Percentiles rank a stretch among this genome's conserved stretches.
Evolutionary conservation across 2,113 vertebrate species (phyloP).

Genomic region (Gavialis gangeticus): DNA sequence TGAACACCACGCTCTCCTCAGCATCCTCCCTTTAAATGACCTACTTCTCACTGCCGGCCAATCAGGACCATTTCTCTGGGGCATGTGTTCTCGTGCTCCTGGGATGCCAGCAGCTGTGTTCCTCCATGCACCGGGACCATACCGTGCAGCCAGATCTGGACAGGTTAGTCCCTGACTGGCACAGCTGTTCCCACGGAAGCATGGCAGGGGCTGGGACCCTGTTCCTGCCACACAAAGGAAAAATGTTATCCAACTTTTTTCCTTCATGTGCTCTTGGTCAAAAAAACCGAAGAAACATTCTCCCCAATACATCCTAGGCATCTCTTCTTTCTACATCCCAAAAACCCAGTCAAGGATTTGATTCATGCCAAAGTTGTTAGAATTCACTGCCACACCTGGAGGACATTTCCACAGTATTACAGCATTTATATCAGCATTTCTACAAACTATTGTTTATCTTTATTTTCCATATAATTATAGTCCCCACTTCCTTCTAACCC

Average conservation of each 20-base stretch:
- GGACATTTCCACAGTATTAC: neutral
- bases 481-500: neutral
- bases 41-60: no score
- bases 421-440: neutral
- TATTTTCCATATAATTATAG: neutral
- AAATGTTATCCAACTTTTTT: neutral
- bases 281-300: neutral
- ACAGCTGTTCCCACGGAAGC: no score
- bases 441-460: neutral
- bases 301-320: neutral
- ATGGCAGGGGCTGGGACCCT: no score
- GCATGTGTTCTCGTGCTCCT: no score
- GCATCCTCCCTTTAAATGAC: no score
- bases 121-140: no score
- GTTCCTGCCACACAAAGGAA: neutral
- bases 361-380: neutral
- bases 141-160: no score
- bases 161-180: no score
- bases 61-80: no score
- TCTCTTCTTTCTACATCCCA: neutral
- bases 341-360: neutral
- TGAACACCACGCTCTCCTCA: no score
- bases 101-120: no score
- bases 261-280: neutral
- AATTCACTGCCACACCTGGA: neutral